Percentiles rank a stretch among this genome's conserved stretches.
These are phyloP conservation scores for Tachina lurida DNA, from an alignment of 2,888 invertebrate species.

Conservation along the genomic window DNA sequence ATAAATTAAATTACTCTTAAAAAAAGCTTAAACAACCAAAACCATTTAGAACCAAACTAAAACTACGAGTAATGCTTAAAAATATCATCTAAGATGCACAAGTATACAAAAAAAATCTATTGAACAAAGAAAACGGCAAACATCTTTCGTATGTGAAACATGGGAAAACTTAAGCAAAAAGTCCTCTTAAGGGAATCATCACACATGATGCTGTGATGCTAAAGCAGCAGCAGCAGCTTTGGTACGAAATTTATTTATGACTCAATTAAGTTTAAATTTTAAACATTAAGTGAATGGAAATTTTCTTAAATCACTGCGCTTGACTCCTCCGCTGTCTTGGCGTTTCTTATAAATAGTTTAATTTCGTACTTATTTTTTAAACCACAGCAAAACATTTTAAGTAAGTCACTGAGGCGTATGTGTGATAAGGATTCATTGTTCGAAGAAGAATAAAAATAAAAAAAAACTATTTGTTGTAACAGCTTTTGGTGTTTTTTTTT, in stretches of 20 bases:
- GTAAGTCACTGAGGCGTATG: slow-evolving; percentile 66
- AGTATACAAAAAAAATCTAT: neutral
- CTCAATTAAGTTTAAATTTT: slow-evolving; percentile 22
- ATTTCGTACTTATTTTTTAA: neutral
- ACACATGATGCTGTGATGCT: too few relatives aligned
- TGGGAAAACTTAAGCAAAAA: neutral
- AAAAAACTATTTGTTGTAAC: slow-evolving; percentile 52
- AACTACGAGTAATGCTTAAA: slow-evolving; percentile 36
- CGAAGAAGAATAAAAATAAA: neutral
- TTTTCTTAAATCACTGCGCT: slow-evolving; percentile 2
- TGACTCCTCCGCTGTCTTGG: neutral
- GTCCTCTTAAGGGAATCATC: neutral
- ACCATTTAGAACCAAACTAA: slow-evolving; percentile 12
- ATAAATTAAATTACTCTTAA: too few relatives aligned
- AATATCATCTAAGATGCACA: slow-evolving; percentile 43
- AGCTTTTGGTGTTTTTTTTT: neutral
- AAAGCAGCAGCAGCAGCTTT: slow-evolving; percentile 13
- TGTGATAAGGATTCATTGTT: slow-evolving; percentile 66
- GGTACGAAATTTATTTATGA: slow-evolving; percentile 7
- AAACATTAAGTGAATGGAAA: neutral
- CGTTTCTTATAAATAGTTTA: neutral
- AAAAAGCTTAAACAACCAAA: neutral
- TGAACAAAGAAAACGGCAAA: neutral
- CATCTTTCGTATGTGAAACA: neutral
- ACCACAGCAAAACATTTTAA: slow-evolving; percentile 3